Evolutionary conservation across 1,140 invertebrate species (phyloP).

Genomic region (Brachionus paranguensis): DNA sequence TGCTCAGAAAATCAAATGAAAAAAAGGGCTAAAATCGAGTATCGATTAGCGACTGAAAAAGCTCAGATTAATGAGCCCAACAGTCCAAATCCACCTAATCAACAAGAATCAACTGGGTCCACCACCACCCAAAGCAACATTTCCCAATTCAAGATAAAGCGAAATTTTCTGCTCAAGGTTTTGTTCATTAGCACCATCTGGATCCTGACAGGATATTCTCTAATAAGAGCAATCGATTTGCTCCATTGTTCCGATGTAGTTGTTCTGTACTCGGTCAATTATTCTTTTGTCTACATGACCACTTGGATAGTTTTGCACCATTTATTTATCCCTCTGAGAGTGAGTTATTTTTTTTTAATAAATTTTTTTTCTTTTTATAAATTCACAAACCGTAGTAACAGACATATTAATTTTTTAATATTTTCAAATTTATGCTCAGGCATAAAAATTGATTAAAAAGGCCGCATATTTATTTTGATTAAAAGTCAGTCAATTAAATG

Average conservation of each 20-base stretch:
- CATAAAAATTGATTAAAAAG: too few relatives aligned
- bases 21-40: conserved; percentile 1
- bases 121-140: not conserved
- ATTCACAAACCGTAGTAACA: too few relatives aligned
- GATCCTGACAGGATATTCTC: conserved; percentile 12
- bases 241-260: conserved; percentile 10
- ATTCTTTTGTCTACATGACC: conserved; percentile 31
- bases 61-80: not conserved
- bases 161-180: not conserved
- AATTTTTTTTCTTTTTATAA: too few relatives aligned
- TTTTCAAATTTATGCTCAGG: too few relatives aligned
- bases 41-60: not conserved
- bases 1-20: not conserved
- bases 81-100: not conserved
- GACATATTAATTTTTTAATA: too few relatives aligned
- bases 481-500: too few relatives aligned
- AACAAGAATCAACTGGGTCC: not conserved
- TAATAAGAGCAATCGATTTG: conserved; percentile 5
- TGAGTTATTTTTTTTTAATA: not conserved
- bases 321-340: conserved; percentile 13
- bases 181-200: not conserved
- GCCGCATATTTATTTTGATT: too few relatives aligned
- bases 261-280: conserved; percentile 30
- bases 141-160: conserved; percentile 2
- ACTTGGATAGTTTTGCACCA: conserved; percentile 24